Evolutionary conservation across 1,140 invertebrate species (phyloP).

Genomic region (Bombus fervidus): DNA sequence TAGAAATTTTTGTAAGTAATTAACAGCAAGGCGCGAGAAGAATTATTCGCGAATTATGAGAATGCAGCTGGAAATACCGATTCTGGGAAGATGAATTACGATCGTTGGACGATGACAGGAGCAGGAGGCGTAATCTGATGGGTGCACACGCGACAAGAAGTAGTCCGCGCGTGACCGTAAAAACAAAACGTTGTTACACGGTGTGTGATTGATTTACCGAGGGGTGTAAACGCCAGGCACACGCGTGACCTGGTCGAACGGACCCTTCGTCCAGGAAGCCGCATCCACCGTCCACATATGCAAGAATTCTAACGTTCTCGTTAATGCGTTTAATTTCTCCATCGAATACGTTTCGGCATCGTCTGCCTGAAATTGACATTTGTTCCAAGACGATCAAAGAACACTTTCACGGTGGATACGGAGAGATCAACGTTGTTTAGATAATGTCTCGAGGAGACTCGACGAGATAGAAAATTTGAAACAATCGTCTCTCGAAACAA

Average conservation of each 20-base stretch:
- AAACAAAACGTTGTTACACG: conserved; percentile 64
- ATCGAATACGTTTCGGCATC: background rate
- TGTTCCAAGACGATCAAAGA: background rate
- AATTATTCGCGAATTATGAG: background rate
- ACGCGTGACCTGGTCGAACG: conserved; percentile 40
- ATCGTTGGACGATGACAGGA: conserved; percentile 23
- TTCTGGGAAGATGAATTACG: conserved; percentile 45
- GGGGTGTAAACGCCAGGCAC: conserved; percentile 69
- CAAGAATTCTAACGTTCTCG: background rate
- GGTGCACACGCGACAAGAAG: conserved; percentile 10
- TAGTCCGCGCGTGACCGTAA: conserved; percentile 48
- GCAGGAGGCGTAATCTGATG: conserved; percentile 38
- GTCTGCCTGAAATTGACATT: background rate
- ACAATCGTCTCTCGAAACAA: accelerated
- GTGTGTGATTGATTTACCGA: conserved; percentile 73
- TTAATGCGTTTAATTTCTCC: background rate
- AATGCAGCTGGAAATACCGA: background rate
- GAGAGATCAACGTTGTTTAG: background rate
- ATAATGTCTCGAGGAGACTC: background rate
- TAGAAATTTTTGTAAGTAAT: background rate
- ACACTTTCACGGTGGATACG: background rate
- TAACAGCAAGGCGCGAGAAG: background rate
- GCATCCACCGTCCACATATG: background rate
- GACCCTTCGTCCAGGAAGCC: background rate
- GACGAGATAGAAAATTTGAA: too few species aligned